Base-by-base conservation (phyloP, 2,113 vertebrate species). In the Apodemus sylvaticus region DNA sequence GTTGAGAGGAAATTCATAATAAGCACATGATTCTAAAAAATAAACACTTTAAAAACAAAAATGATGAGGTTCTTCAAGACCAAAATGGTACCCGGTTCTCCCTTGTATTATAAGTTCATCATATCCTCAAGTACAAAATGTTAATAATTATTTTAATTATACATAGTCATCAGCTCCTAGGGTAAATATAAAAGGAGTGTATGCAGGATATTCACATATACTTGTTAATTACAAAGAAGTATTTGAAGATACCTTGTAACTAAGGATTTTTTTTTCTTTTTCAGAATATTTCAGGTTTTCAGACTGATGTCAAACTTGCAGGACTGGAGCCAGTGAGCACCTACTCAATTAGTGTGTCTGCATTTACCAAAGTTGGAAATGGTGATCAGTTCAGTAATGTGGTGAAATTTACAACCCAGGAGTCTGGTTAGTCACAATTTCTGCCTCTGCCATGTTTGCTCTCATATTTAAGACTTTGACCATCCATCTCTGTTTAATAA, bases 291-390 rank as follows among this genome's bases (percentile, higher is more conserved):
- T 99, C 99, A 95, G 99, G 99, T 94, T 98, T 98, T 9, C 98
- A 98, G n/a, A 99, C 98, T 29, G 98, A 98, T 74, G 98, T 98
- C 73, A 98, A 98, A 66, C 98, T 99, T 14, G 53, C 96, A 81
- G 99, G 99, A 95, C 98, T 99, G 97, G 98, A 99, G 97, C 99
- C 99, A 64, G 98, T 99, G 86, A 99, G 98, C 89, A 98, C 98
- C 73, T 99, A 99, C 88, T 98, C 99, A 91, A 98, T 99, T 98
- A 99, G 99, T 55, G 96, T 99, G 55, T 99, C 98, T 97, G 99
- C 99, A 55, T 99, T 99, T 98, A 99, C 99, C 70, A 99, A 98
- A 98, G 99, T 99, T 55, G 99, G 99, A 83, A 99, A 99, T 79
- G 99, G 99, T 91, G 98, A 99, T 97, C 99, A 99, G 83, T 99